phyloP scores from a whole-genome alignment of 2,113 vertebrate species.

The Nannospalax galili region DNA sequence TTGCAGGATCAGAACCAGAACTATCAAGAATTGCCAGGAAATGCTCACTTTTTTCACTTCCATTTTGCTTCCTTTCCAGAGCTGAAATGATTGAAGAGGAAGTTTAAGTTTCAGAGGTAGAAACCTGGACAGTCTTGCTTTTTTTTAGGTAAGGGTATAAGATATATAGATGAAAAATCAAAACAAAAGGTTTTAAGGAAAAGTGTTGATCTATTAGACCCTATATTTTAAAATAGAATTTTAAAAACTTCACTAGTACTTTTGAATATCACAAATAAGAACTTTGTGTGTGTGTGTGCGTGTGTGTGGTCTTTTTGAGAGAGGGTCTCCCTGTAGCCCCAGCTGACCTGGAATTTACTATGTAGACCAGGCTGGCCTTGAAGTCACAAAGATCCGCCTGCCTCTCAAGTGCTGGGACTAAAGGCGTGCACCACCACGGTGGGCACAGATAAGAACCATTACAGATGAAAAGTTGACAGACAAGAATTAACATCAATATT shows the following conservation, averaged over 20 bases:
- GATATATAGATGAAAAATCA: slow-evolving; percentile 60
- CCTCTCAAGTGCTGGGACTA: no score
- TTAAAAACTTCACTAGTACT: not conserved
- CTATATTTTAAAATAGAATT: slow-evolving; percentile 16
- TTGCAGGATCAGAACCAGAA: slow-evolving; percentile 84
- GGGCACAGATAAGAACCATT: no score
- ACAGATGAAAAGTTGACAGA: slow-evolving; percentile 42
- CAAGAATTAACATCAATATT: slow-evolving; percentile 44
- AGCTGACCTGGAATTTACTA: no score
- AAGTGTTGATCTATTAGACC: not conserved
- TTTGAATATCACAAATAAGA: slow-evolving; percentile 41
- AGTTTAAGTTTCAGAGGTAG: slow-evolving; percentile 62
- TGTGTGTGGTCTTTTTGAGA: no score
- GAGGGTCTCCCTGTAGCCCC: no score
- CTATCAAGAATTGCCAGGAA: slow-evolving; percentile 85
- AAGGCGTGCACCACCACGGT: no score
- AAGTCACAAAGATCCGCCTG: no score
- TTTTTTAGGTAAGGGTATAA: slow-evolving; percentile 39
- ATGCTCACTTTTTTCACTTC: slow-evolving; percentile 80
- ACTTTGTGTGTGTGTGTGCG: no score
- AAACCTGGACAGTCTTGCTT: slow-evolving; percentile 46
- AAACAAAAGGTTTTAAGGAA: slow-evolving; percentile 45
- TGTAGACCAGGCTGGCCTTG: no score
- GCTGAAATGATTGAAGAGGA: slow-evolving; percentile 80
- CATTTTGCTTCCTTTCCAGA: slow-evolving; percentile 84